These are phyloP conservation scores for Xenentodon cancila DNA, from an alignment of 2,797 vertebrate species.

Conservation along the genomic window DNA sequence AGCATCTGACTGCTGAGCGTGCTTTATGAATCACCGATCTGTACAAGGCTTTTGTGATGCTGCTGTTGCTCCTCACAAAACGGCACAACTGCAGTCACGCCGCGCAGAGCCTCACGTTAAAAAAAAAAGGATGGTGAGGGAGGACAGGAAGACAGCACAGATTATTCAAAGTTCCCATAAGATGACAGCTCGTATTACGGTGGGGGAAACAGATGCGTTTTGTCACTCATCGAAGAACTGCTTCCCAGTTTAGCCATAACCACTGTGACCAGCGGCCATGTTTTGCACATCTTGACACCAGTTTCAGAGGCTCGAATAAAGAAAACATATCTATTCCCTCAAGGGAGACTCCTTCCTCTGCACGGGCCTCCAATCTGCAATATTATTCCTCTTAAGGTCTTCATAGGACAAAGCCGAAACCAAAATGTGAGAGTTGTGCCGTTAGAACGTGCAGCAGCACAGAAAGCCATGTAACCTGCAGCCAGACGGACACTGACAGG, in stretches of 20 bases:
- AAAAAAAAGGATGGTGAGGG: neutral
- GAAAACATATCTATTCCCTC: conserved; percentile 37
- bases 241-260: neutral
- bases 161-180: conserved; percentile 2
- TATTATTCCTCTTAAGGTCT: conserved; percentile 26
- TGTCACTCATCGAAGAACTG: conserved; percentile 8
- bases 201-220: conserved; percentile 6
- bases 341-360: conserved; percentile 29
- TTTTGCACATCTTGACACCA: conserved; percentile 26
- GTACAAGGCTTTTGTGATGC: conserved; percentile 39
- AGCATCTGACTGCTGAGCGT: conserved; percentile 35
- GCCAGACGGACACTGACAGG: conserved; percentile 4
- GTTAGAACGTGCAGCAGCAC: conserved; percentile 21
- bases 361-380: conserved; percentile 30
- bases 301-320: conserved; percentile 24
- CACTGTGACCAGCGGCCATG: conserved; percentile 6
- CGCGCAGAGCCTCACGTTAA: neutral
- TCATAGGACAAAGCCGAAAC: conserved; percentile 4
- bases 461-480: neutral
- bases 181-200: neutral
- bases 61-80: conserved; percentile 6
- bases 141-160: neutral
- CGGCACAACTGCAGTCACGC: conserved; percentile 6
- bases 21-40: conserved; percentile 49
- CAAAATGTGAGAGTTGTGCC: conserved; percentile 11